Percentiles rank a stretch among this genome's conserved stretches.
These are phyloP conservation scores for Dufourea novaeangliae DNA, from an alignment of 1,140 invertebrate genomes.

Conservation along the genomic window DNA sequence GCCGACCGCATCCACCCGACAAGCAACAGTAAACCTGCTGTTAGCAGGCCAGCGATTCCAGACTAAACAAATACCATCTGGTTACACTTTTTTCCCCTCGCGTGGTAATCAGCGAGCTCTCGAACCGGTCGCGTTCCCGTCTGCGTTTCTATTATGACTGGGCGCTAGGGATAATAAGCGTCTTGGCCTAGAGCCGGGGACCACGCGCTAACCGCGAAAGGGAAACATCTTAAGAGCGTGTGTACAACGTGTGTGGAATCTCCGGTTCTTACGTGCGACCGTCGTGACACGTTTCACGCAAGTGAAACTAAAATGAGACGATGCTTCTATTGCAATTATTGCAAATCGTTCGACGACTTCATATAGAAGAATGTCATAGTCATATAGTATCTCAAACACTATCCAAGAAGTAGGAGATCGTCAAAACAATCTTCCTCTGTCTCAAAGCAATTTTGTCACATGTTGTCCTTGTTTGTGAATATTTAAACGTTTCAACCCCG, in stretches of 20 bases:
- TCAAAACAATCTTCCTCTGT: no score
- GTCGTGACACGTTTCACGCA: not conserved
- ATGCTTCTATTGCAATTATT: not conserved
- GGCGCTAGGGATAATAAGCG: constrained; percentile 45
- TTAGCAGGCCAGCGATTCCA: constrained; percentile 45
- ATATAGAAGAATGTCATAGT: no score
- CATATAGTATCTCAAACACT: no score
- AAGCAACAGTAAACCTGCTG: constrained; percentile 28
- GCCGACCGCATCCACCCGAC: not conserved
- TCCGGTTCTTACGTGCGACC: not conserved
- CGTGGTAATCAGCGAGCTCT: constrained; percentile 45
- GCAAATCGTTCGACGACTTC: no score
- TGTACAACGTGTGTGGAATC: not conserved
- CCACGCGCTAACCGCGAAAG: constrained; percentile 20
- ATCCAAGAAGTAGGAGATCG: no score
- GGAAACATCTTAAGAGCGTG: constrained; percentile 31
- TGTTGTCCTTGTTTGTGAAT: no score
- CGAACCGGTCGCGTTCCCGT: constrained; percentile 3
- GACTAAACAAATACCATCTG: constrained; percentile 73
- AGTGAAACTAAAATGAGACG: not conserved
- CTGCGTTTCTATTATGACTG: constrained; percentile 42
- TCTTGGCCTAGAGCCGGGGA: constrained; percentile 23
- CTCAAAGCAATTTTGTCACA: no score
- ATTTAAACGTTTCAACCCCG: no score
- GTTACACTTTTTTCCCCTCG: constrained; percentile 57